These are phyloP conservation scores for Drosophila meridionalis DNA, from an alignment of 2,888 invertebrate genomes.

Conservation along the genomic window DNA sequence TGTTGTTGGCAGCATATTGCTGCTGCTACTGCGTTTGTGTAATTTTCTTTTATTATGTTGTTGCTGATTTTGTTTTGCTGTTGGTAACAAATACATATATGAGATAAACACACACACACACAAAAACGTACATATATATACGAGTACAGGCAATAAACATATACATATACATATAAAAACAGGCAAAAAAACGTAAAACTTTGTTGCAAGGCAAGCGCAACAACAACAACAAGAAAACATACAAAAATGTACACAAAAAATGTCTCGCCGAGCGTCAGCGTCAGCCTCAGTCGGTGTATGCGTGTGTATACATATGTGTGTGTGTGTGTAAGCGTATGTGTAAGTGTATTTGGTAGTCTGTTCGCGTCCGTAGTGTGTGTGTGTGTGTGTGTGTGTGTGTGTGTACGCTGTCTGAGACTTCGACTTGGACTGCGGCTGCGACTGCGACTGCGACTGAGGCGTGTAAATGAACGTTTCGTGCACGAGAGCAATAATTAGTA, in stretches of 20 bases:
- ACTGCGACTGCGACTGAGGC: slow-evolving; percentile 54
- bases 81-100: slow-evolving; percentile 42
- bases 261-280: slow-evolving; percentile 57
- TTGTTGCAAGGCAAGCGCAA: slow-evolving; percentile 54
- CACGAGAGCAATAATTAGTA: slow-evolving; percentile 70
- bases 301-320: slow-evolving; percentile 13
- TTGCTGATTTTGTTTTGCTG: slow-evolving; percentile 16
- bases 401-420: slow-evolving; percentile 30
- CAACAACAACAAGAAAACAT: slow-evolving; percentile 56
- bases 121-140: slow-evolving; percentile 31
- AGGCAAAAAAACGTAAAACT: slow-evolving; percentile 63
- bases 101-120: slow-evolving; percentile 47
- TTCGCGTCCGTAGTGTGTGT: slow-evolving; percentile 1
- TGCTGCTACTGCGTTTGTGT: slow-evolving; percentile 47
- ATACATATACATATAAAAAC: slow-evolving; percentile 47
- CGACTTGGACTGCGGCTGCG: slow-evolving; percentile 43
- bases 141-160: slow-evolving; percentile 56
- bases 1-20: slow-evolving; percentile 71
- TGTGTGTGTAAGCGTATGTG: not conserved
- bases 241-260: slow-evolving; percentile 68
- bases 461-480: slow-evolving; percentile 72
- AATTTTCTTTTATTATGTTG: slow-evolving; percentile 31
- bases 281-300: slow-evolving; percentile 53
- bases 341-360: slow-evolving; percentile 7
- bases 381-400: slow-evolving; percentile 9